Base-by-base conservation (phyloP, 92 coral and sea anemone genomes). In the Heliopora coerulea region DNA sequence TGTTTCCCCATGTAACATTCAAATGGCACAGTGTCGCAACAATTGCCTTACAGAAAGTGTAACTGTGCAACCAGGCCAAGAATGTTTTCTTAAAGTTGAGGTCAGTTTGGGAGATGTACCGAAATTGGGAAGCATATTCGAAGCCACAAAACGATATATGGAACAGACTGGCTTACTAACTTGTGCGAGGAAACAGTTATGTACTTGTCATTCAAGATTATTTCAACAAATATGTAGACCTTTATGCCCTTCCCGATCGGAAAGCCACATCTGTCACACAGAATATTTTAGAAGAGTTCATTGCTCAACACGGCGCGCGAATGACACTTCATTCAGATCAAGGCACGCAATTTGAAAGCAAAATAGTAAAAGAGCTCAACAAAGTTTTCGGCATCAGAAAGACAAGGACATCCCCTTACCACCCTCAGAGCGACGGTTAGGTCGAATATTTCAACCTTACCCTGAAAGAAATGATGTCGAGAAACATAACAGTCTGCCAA, bases 331-430 rank as follows among this genome's bases (percentile, higher is more conserved):
- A 46, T 46, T 46, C 52, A 6, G 52, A 46, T 37, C 42, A 37
- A 37, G 42, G 42, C n/a, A 15, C 2, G 52, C 52, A 46, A 46
- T 48, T 69, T 19, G 82, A 78, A 20, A 67, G 59, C 12, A 78
- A 42, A 19, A 3, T 67, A 3, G 78, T 65, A 75, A 49, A 24
- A 78, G 77, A 78, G 48, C 59, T 78, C 11, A 63, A 74, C 25
- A 54, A 78, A 50, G 63, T 18, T 20, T 52, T 65, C 5, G 63
- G 66, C 20, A 78, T 78, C 8, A 78, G 65, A 48, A 78, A 65
- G 82, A 78, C 82, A 23, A 15, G 77, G 50, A 78, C 82, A 21
- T 63, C 65, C 8, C 75, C 75, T 11, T 78, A 65, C 20, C 77
- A 78, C 19, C 82, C 54, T 24, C 64, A 78, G 30, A 42, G 63